Conservation (phyloP, 1,140 invertebrate genomes). For the Drusus annulatus region DNA sequence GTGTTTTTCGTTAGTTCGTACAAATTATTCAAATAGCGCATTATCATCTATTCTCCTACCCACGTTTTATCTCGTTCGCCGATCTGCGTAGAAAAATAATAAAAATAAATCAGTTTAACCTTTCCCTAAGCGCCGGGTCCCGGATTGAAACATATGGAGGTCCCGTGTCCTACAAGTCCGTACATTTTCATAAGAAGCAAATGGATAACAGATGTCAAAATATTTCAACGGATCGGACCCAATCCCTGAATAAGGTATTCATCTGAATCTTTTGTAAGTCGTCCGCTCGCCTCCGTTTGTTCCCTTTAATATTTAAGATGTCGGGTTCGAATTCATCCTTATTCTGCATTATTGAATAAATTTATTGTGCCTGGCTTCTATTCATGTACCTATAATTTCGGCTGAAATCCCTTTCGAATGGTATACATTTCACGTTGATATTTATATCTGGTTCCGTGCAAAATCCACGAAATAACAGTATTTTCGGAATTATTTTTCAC, state of each 20-base stretch:
- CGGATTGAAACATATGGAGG: constrained; percentile 27
- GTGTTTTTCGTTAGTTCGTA: too few species aligned
- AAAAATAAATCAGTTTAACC: constrained; percentile 7
- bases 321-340: not conserved
- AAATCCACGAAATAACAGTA: too few species aligned
- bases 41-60: too few species aligned
- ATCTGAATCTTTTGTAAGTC: not conserved
- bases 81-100: not conserved
- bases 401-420: too few species aligned
- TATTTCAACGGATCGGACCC: constrained; percentile 25
- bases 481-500: too few species aligned
- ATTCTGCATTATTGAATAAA: not conserved
- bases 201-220: constrained; percentile 17
- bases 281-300: not conserved
- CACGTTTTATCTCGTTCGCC: too few species aligned
- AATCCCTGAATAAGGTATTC: constrained; percentile 6
- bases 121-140: not conserved
- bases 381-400: too few species aligned
- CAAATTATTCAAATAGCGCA: too few species aligned
- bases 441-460: too few species aligned
- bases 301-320: constrained; percentile 8
- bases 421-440: too few species aligned
- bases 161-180: not conserved
- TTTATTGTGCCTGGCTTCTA: not conserved
- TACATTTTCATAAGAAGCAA: constrained; percentile 29